Conservation (phyloP, 2,888 invertebrate genomes). For the Xestoiulus laeticollis region DNA sequence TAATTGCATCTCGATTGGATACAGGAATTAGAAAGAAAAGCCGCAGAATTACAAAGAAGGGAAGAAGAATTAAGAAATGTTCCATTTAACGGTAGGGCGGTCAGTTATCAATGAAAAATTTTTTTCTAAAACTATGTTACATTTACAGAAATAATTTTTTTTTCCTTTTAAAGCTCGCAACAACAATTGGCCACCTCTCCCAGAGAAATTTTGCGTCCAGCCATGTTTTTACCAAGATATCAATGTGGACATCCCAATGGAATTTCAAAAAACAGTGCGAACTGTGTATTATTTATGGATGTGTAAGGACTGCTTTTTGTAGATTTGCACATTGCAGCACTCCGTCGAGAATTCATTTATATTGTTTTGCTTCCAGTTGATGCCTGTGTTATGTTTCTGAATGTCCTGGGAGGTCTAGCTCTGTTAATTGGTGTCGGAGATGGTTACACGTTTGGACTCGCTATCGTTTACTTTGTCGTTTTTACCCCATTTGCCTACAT, state of each 20-base stretch:
- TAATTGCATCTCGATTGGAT: not conserved
- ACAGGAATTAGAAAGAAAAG: conserved; percentile 85
- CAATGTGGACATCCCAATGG: conserved; percentile 96
- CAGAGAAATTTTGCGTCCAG: conserved; percentile 89
- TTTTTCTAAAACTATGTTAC: not conserved
- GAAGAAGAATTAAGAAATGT: conserved; percentile 82
- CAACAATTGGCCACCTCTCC: conserved; percentile 99
- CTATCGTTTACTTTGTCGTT: conserved; percentile 86
- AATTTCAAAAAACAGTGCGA: conserved; percentile 96
- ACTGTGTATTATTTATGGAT: conserved; percentile 97
- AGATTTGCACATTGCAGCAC: not conserved
- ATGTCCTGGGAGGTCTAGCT: conserved; percentile 85
- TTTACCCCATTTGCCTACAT: conserved; percentile 97
- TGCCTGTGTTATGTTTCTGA: conserved; percentile 82
- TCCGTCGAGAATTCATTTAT: not conserved
- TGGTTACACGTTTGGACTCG: conserved; percentile 81
- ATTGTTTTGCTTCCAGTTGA: conserved; percentile 73
- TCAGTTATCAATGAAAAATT: not conserved
- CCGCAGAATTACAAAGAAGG: conserved; percentile 84
- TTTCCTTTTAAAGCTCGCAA: conserved; percentile 70
- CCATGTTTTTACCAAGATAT: conserved; percentile 99
- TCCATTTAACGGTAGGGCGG: conserved; percentile 66
- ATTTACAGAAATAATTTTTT: not conserved
- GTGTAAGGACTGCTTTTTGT: conserved; percentile 75
- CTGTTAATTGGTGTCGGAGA: conserved; percentile 71